phyloP scores from a whole-genome alignment of 2,888 invertebrate species.

The Mythimna vitellina region DNA sequence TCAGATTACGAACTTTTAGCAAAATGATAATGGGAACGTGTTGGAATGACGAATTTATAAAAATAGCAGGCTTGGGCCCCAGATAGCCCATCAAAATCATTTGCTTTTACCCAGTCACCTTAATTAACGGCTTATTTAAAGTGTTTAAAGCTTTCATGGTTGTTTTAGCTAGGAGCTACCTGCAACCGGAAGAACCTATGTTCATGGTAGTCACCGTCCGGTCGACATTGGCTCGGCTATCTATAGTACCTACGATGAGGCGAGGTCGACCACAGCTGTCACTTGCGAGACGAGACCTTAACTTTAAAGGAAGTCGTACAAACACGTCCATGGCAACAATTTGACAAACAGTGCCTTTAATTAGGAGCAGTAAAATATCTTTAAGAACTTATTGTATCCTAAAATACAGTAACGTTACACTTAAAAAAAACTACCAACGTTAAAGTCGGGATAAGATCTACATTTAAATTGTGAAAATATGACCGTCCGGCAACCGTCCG shows the following conservation, averaged over 20 bases:
- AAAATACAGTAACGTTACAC: not conserved
- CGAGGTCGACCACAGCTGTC: conserved; percentile 77
- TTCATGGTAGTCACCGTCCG: conserved; percentile 68
- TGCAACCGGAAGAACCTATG: conserved; percentile 73
- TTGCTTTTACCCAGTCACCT: not conserved
- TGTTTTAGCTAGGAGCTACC: conserved; percentile 54
- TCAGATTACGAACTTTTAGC: no score
- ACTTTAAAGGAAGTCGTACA: conserved; percentile 68
- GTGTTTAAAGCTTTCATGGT: not conserved
- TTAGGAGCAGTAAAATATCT: not conserved
- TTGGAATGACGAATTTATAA: no score
- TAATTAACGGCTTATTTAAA: conserved; percentile 2
- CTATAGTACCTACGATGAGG: conserved; percentile 61
- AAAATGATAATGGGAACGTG: no score
- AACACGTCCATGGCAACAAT: conserved; percentile 11
- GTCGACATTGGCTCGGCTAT: conserved; percentile 79
- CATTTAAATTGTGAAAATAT: not conserved
- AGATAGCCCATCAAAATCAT: not conserved
- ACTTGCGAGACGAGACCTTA: conserved; percentile 79
- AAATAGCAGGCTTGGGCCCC: no score
- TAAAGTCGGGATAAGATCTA: not conserved
- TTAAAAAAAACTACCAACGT: not conserved
- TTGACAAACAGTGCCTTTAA: not conserved
- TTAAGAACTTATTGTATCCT: not conserved
- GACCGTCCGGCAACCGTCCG: no score